A percentile compares a stretch with the other conserved stretches of the same genome.
phyloP scores from a whole-genome alignment of 2,888 invertebrate genomes.

The Parnassius glacialis region DNA sequence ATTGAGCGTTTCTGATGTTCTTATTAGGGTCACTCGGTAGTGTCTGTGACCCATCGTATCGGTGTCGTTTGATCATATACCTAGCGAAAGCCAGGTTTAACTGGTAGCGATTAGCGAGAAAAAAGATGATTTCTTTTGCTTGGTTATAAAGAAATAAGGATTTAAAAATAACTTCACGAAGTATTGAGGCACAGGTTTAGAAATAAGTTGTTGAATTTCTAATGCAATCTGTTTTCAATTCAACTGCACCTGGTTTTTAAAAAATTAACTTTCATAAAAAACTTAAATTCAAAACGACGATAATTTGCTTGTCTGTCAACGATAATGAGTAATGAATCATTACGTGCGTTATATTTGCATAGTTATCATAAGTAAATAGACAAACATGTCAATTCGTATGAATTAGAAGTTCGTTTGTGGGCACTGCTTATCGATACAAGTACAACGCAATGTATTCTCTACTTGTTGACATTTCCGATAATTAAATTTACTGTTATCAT shows the following conservation, averaged over 20 bases:
- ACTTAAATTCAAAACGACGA: neutral
- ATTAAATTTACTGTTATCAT: slow-evolving; percentile 2
- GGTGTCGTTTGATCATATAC: neutral
- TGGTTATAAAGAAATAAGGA: too few relatives aligned
- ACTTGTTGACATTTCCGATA: neutral
- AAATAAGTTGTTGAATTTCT: too few relatives aligned
- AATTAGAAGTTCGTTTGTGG: slow-evolving; percentile 1
- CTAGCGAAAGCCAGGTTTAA: neutral
- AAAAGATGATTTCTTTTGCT: too few relatives aligned
- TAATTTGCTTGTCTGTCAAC: neutral
- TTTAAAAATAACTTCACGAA: too few relatives aligned
- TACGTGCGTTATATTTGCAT: neutral
- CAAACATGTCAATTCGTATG: slow-evolving; percentile 17
- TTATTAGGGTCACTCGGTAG: slow-evolving; percentile 13
- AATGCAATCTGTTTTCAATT: too few relatives aligned
- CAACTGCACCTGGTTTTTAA: too few relatives aligned
- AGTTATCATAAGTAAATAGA: slow-evolving; percentile 11
- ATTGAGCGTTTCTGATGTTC: neutral
- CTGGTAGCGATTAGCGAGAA: neutral
- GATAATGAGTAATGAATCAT: slow-evolving; percentile 5
- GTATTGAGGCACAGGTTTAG: too few relatives aligned
- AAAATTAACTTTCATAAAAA: too few relatives aligned
- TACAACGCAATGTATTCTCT: neutral
- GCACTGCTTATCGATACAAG: neutral
- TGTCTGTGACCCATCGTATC: neutral